These are phyloP conservation scores for Ectropis grisescens DNA, from an alignment of 1,140 invertebrate species.

Conservation along the genomic window DNA sequence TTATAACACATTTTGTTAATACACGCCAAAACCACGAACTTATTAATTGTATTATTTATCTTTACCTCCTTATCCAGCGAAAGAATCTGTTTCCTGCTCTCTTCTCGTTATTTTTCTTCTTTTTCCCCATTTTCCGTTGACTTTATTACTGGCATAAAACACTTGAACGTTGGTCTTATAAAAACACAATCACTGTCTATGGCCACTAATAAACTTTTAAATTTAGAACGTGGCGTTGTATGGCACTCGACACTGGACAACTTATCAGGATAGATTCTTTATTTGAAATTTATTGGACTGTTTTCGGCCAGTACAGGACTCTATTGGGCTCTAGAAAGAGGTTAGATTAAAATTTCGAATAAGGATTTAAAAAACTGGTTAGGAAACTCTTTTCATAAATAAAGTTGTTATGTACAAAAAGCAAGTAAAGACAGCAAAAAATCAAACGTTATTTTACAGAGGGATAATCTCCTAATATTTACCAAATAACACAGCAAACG, in stretches of 20 bases:
- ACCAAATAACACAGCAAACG: conserved; percentile 11
- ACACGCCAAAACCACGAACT: no score
- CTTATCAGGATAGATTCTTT: conserved; percentile 8
- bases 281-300: conserved; percentile 19
- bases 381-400: no score
- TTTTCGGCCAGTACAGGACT: conserved; percentile 51
- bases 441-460: no score
- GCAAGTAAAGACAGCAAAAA: no score
- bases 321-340: conserved; percentile 41
- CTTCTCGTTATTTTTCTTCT: conserved; percentile 51
- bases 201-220: conserved; percentile 8
- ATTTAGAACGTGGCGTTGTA: conserved; percentile 5
- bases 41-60: no score
- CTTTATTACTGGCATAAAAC: conserved; percentile 24
- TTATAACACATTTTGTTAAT: no score
- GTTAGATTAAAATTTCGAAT: no score
- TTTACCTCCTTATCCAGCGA: conserved; percentile 59
- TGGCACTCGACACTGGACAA: conserved; percentile 5
- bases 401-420: no score
- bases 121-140: conserved; percentile 51
- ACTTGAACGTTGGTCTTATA: conserved; percentile 10
- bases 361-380: no score
- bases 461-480: conserved; percentile 13
- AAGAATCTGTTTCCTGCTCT: conserved; percentile 51
- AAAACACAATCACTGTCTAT: conserved; percentile 14